Base-by-base conservation (phyloP, 2,888 invertebrate species). In the Lapara coniferarum region DNA sequence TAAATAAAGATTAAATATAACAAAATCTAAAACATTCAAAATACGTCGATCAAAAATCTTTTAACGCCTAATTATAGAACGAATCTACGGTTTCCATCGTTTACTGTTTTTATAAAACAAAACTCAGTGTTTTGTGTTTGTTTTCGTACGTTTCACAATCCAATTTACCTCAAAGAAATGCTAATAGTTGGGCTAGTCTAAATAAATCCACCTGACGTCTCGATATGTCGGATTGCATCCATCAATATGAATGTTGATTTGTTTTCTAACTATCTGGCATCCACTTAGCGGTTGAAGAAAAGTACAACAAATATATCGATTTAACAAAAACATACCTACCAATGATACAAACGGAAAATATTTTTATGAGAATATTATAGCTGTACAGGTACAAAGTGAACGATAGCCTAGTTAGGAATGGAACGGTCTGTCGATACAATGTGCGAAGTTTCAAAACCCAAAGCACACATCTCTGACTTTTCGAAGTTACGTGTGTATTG, bases 241-340 rank as follows among this genome's bases (percentile, higher is more conserved):
- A 66, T 69, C 69, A 69, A 56, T 66, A 52, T 52, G 66, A 66
- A 52, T 44, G 51, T 55, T 10, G 16, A 66, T 66, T 66, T 69
- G 44, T 69, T 69, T 58, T 52, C 30, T 58, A 51, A 56, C 10
- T 37, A 14, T 25, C 25, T 25, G 2, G 25, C 25, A 25, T 58
- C 16, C 58, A 57, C 68, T 52, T 58, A 68, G 52, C 68, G 51
- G 37, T 2, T 58, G 52, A 19, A 19, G 63, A 19, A 19, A 19
- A 63, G 7, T 49, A 7, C 19, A 19, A 46, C 46, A 46, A 19
- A 6, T 5, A 19, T 59, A 37, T 59, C 25, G 13, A 25, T 67
- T 67, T 44, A 13, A 19, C 7, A 44, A 14, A 55, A 56, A 37
- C 0, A 37, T 37, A 37, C 8, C 8, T 37, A 5, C 7, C 37